Percentiles rank a stretch among this genome's conserved stretches.
Conservation (phyloP, 2,113 vertebrate species). For the Ursus arctos region DNA sequence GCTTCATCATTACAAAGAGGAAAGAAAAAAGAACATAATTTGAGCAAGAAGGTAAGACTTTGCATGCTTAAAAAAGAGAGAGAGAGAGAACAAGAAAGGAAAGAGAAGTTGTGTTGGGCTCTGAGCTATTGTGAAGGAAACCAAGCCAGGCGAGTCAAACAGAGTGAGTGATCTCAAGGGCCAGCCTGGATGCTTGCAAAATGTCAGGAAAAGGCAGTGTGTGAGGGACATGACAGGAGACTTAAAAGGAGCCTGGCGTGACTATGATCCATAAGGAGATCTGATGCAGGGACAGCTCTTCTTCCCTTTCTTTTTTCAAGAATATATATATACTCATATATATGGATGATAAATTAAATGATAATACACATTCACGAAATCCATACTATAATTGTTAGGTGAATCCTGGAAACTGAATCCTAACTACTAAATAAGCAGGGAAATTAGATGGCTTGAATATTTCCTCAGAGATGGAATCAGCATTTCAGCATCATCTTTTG, state of each 20-base stretch:
- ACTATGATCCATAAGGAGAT: conserved; percentile 62
- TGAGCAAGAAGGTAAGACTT: conserved; percentile 63
- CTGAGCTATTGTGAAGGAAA: conserved; percentile 78
- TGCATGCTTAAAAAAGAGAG: conserved; percentile 51
- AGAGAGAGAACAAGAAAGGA: not conserved
- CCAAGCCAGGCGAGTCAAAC: conserved; percentile 69
- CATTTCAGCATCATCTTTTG: not conserved
- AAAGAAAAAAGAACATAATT: conserved; percentile 52
- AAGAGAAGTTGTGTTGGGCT: conserved; percentile 61
- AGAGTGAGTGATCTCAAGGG: conserved; percentile 76
- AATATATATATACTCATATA: not conserved
- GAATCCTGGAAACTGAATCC: not conserved
- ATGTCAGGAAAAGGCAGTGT: conserved; percentile 52
- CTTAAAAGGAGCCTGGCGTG: conserved; percentile 37
- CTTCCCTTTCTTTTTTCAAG: conserved; percentile 25
- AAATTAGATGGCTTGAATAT: not conserved
- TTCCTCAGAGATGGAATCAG: not conserved
- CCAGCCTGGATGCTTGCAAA: conserved; percentile 74
- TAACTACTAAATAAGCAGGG: not conserved
- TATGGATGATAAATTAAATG: not conserved
- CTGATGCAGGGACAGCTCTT: not conserved
- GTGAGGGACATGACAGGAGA: conserved; percentile 62
- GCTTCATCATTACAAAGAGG: conserved; percentile 13
- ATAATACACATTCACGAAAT: not conserved
- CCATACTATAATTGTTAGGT: not conserved